Base-by-base conservation (phyloP, 2,113 vertebrate species). In the Lepus timidus region DNA sequence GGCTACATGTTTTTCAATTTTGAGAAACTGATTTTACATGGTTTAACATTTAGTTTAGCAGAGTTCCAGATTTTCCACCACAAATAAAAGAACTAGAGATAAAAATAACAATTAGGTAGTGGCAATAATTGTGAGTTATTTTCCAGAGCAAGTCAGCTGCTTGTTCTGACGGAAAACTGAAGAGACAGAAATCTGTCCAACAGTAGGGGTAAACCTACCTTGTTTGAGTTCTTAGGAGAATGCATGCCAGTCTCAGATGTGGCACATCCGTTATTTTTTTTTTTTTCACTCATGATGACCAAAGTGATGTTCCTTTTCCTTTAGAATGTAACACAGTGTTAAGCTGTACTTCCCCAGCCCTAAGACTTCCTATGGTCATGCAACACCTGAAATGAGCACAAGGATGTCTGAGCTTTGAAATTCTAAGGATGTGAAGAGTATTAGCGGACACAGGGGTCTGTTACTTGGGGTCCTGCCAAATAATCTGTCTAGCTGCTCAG, bases 11-110 rank as follows among this genome's bases (percentile, higher is more conserved):
- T 12, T 81, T 87, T 62, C 4, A 64, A 6, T 36, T 92, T 90
- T 64, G 17, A 93, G 39, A 74, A 96, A 55, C 3, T 17, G 33
- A 39, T 52, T 92, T 64, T 29, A 31, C 4, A 58, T 79, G 44
- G 64, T 85, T 93, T 90, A 33, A 33, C 29, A 19, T 44, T 9
- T 7, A 52, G 1, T 22, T 75, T 51, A 64, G n/a, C 36, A 90
- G 17, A 75, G 7, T 71, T 71, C 6, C 80, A 90, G 33, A 80
- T 79, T 80, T 94, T 22, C 55, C 51, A 87, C 12, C 27, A 33
- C 71, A 87, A 88, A 88, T 71, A 52, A 86, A 88, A 82, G 20
- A 85, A 4, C 22, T 36, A 86, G 23, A 70, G 70, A 49, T 68
- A 78, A 91, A 85, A 87, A 29, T 44, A 90, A 14, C 6, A 75